Evolutionary conservation across 2,888 invertebrate species (phyloP).

Genomic region (Koerneria pararmatus): DNA sequence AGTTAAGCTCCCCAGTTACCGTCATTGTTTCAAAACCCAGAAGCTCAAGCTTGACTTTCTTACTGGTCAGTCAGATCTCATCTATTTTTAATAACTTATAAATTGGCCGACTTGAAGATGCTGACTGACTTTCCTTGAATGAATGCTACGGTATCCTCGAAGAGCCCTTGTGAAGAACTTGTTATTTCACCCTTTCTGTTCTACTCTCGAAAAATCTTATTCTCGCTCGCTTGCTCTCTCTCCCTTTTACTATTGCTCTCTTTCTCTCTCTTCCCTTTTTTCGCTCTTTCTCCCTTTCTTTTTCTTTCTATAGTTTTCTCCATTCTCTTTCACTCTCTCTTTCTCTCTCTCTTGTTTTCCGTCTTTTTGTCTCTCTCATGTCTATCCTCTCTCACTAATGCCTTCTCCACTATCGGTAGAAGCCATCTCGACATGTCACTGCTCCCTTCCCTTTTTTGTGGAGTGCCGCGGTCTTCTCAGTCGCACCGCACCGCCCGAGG

Average conservation of each 20-base stretch:
- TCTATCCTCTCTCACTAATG: neutral
- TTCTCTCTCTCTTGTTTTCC: neutral
- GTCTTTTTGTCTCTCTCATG: neutral
- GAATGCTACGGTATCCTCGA: too few species aligned
- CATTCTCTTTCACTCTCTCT: neutral
- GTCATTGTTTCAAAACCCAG: too few species aligned
- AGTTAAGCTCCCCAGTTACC: too few species aligned
- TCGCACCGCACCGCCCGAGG: neutral
- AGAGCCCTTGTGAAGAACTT: too few species aligned
- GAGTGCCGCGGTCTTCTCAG: too few species aligned
- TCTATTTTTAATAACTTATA: too few species aligned
- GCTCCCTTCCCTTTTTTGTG: neutral
- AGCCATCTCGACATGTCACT: conserved; percentile 21
- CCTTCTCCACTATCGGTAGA: conserved; percentile 6
- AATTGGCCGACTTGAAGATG: too few species aligned
- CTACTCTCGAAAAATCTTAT: neutral
- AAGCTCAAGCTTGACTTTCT: too few species aligned
- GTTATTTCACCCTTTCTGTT: neutral
- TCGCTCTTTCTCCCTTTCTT: neutral
- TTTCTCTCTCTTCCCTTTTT: neutral
- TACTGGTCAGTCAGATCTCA: too few species aligned
- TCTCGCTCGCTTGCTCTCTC: conserved; percentile 6
- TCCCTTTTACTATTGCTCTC: conserved; percentile 3
- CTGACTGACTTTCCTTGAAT: too few species aligned
- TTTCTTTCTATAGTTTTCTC: neutral